Evolutionary conservation across 2,797 vertebrate species (phyloP).

Genomic region (Pteronotus mesoamericanus): DNA sequence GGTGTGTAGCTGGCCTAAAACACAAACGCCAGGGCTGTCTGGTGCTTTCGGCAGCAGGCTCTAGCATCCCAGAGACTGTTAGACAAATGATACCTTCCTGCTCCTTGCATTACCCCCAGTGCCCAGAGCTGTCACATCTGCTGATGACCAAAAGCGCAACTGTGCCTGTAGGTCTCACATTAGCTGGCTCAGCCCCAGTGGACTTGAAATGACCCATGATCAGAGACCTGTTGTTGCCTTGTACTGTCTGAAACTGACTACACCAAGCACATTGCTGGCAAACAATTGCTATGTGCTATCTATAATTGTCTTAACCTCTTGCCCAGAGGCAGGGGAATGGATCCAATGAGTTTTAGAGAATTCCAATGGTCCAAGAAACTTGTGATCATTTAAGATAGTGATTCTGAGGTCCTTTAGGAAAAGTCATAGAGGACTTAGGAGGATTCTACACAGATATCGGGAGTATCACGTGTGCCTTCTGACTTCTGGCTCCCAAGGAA

Average conservation of each 20-base stretch:
- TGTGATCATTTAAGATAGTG: neutral
- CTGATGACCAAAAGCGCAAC: constrained; percentile 34
- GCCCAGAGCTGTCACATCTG: neutral
- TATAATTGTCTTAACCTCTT: constrained; percentile 40
- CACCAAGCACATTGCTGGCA: neutral
- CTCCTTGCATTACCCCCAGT: neutral
- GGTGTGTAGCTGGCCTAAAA: neutral
- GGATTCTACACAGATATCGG: constrained; percentile 43
- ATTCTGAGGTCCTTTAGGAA: constrained; percentile 27
- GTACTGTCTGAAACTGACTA: neutral
- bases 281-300: constrained; percentile 9
- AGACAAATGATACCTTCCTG: constrained; percentile 31
- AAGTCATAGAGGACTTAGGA: neutral
- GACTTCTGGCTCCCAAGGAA: constrained; percentile 7
- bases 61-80: neutral
- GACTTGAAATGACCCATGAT: neutral
- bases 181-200: neutral
- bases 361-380: neutral
- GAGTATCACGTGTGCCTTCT: constrained; percentile 3
- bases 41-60: constrained; percentile 1
- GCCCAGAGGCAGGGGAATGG: neutral
- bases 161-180: neutral
- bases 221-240: neutral
- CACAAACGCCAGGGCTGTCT: neutral
- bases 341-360: neutral